Percentiles rank a stretch among this genome's conserved stretches.
Conservation (phyloP, 2,797 vertebrate species). For the Malurus splendens region DNA sequence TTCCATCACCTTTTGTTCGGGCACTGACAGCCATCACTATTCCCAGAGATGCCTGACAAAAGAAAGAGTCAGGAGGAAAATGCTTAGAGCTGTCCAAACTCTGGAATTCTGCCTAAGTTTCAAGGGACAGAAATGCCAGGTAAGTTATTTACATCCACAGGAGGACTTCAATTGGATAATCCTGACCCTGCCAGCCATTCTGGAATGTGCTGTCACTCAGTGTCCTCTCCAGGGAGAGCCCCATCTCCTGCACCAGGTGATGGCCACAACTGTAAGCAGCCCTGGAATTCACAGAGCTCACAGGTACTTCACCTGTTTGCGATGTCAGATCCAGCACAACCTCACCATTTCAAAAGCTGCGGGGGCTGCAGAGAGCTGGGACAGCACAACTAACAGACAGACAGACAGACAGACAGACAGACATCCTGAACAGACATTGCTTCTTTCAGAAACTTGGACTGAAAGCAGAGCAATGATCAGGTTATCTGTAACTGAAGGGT, state of each 20-base stretch:
- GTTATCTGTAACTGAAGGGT: not conserved
- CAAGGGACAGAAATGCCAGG: not conserved
- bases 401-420: not conserved
- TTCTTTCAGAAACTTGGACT: not conserved
- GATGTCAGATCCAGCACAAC: not conserved
- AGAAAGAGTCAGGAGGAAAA: not conserved
- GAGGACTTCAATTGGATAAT: not conserved
- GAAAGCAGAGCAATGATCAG: not conserved
- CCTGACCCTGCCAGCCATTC: not conserved
- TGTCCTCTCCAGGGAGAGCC: not conserved
- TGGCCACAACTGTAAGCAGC: not conserved
- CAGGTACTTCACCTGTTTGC: fast-evolving
- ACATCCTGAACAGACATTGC: not conserved
- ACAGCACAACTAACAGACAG: not conserved
- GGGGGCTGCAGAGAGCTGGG: not conserved
- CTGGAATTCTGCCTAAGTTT: not conserved
- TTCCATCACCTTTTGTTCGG: not conserved
- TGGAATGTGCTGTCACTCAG: fast-evolving
- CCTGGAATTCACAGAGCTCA: not conserved
- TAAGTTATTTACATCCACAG: not conserved
- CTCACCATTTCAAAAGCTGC: not conserved
- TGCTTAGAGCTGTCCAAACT: not conserved
- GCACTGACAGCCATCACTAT: conserved; percentile 1
- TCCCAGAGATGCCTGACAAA: not conserved
- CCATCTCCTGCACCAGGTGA: not conserved